These are phyloP conservation scores for Sebastes minor DNA, from an alignment of 2,797 vertebrate genomes.

Conservation along the genomic window DNA sequence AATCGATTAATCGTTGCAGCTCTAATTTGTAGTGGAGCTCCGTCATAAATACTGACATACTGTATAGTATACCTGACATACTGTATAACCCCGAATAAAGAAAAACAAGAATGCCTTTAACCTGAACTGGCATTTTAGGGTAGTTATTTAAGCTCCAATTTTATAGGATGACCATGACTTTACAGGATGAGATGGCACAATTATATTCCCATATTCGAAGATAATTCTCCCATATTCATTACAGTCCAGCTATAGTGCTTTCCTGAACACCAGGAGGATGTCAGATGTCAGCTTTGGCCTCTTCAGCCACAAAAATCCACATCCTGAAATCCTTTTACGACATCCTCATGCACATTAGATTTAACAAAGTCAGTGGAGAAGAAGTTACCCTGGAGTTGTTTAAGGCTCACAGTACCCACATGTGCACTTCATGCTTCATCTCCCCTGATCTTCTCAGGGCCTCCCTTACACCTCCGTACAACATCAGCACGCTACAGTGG, in stretches of 20 bases:
- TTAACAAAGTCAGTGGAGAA: constrained; percentile 2
- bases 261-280: neutral
- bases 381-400: constrained; percentile 36
- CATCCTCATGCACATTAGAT: neutral
- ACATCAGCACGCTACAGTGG: constrained; percentile 54
- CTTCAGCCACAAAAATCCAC: neutral
- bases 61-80: neutral
- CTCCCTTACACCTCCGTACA: constrained; percentile 31
- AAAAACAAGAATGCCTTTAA: neutral
- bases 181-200: neutral
- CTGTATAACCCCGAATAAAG: neutral
- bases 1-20: no score
- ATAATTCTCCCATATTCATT: neutral
- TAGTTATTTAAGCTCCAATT: neutral
- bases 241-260: neutral
- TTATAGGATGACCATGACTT: neutral
- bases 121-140: neutral
- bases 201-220: neutral
- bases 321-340: neutral
- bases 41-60: neutral
- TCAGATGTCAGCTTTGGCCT: neutral
- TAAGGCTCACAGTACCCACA: constrained; percentile 29
- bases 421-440: constrained; percentile 60
- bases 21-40: neutral
- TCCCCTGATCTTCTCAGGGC: constrained; percentile 48